Percentiles rank a stretch among this genome's conserved stretches.
Conservation (phyloP, 1,140 invertebrate species). For the Drosophila subobscura region DNA sequence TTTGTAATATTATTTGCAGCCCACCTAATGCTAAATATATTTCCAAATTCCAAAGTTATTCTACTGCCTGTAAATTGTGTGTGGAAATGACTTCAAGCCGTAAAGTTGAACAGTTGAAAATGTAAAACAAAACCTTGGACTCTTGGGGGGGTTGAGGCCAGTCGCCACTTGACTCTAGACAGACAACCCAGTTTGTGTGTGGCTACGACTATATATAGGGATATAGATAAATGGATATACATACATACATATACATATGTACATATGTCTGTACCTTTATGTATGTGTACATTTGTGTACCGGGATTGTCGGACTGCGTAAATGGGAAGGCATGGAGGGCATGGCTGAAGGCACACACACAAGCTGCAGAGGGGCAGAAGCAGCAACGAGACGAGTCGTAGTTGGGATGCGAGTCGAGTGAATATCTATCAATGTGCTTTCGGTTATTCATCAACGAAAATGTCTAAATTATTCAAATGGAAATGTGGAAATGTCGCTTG, state of each 20-base stretch:
- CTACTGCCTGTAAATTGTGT: background rate
- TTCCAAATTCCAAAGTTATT: background rate
- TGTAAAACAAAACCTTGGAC: conserved; percentile 15
- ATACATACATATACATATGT: too few relatives aligned
- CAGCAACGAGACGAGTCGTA: too few relatives aligned
- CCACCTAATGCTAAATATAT: too few relatives aligned
- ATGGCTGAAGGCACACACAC: background rate
- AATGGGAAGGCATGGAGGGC: background rate
- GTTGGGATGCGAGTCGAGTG: conserved; percentile 8
- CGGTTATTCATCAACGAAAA: conserved; percentile 81
- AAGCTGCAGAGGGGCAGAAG: too few relatives aligned
- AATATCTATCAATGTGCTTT: conserved; percentile 80
- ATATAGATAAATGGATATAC: too few relatives aligned
- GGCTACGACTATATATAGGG: too few relatives aligned
- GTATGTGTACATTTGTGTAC: conserved; percentile 19
- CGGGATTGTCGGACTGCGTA: conserved; percentile 19
- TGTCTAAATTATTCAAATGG: conserved; percentile 82
- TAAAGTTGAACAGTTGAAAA: conserved; percentile 17
- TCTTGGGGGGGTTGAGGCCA: conserved; percentile 10
- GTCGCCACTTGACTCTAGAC: conserved; percentile 48
- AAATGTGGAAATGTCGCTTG: conserved; percentile 71
- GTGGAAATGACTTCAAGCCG: conserved; percentile 9
- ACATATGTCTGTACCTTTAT: background rate
- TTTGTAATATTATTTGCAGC: too few relatives aligned
- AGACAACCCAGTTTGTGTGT: conserved; percentile 1